Base-by-base conservation (phyloP, 2,797 vertebrate species). In the Luscinia luscinia region DNA sequence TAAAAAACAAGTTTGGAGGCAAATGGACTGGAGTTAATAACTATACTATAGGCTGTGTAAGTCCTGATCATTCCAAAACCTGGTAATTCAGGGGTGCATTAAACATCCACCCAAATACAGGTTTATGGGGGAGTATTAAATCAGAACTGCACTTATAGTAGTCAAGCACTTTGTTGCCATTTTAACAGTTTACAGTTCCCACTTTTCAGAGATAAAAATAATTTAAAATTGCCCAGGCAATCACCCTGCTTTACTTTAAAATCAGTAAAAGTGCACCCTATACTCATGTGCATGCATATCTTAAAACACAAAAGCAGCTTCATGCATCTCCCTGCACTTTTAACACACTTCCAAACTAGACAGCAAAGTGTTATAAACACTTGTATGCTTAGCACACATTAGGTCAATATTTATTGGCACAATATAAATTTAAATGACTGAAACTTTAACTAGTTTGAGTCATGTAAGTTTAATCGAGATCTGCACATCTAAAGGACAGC, bases 21-120 rank as follows among this genome's bases (percentile, higher is more conserved):
- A 80, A 85, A 74, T 4, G 10, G 66, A 67, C 5, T 76, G 62
- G 27, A 92, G 74, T 86, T 34, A 76, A 17, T 36, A 82, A 66
- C 48, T 69, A 4, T 1, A 34, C 26, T 19, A 40, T 3, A 58
- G 3, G 15, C 3, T 66, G 12, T 1, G 0, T 46, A 63, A 38
- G 8, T 43, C 45, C 13, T 41, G 20, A 72, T 27, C 57, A 46
- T 12, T 67, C 21, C 45, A 74, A 89, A 90, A n/a, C 18, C 13
- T 40, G 21, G 21, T 16, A 38, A 70, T 51, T 68, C 45, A 64
- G 54, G 40, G 18, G 4, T 57, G 24, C 12, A 36, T 70, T 61
- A 69, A 92, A 69, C 17, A 78, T 1, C 13, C 22, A 36, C 7
- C 34, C 38, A 69, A 82, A 85, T 9, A 85, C 0, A 85, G 52